These are phyloP conservation scores for Siniperca obscura DNA, from an alignment of 2,797 vertebrate species.

Conservation along the genomic window DNA sequence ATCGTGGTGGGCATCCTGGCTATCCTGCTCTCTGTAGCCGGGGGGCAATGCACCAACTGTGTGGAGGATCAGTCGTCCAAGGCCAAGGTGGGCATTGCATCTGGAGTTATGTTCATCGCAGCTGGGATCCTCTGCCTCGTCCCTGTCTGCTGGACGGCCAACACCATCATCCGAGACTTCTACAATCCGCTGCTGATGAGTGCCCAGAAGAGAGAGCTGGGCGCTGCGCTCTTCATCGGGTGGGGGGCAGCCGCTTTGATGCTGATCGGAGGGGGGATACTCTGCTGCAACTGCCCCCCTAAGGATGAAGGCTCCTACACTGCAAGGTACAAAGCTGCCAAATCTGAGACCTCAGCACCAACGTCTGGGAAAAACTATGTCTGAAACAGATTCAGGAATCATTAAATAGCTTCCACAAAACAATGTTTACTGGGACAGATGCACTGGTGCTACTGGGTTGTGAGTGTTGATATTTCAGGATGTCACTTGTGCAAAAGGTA, in stretches of 20 bases:
- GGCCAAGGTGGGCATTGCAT: constrained; percentile 86
- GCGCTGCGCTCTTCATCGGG: constrained; percentile 92
- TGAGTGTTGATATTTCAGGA: constrained; percentile 30
- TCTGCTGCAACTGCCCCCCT: constrained; percentile 90
- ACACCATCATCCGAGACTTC: constrained; percentile 90
- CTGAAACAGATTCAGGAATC: constrained; percentile 68
- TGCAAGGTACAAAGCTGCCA: constrained; percentile 87
- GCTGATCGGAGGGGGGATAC: constrained; percentile 90
- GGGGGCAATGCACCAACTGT: constrained; percentile 96
- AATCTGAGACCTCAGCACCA: constrained; percentile 84
- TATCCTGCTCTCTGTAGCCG: constrained; percentile 87
- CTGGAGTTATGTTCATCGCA: constrained; percentile 88
- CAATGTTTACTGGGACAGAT: constrained; percentile 50
- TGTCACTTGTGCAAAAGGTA: constrained; percentile 14
- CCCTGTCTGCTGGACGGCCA: constrained; percentile 93
- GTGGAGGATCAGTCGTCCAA: constrained; percentile 87
- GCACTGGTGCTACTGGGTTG: constrained; percentile 33
- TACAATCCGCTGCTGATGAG: constrained; percentile 88
- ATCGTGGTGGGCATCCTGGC: constrained; percentile 89
- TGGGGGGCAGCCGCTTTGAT: constrained; percentile 90
- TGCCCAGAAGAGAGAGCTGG: constrained; percentile 92
- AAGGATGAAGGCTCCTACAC: constrained; percentile 80
- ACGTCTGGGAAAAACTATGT: constrained; percentile 86
- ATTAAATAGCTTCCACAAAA: not conserved
- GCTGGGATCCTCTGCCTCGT: constrained; percentile 87